Evolutionary conservation across 2,113 vertebrate species (phyloP), one percentile per base, ranked within the genome.

Genomic region (Zosterops pallidus): DNA sequence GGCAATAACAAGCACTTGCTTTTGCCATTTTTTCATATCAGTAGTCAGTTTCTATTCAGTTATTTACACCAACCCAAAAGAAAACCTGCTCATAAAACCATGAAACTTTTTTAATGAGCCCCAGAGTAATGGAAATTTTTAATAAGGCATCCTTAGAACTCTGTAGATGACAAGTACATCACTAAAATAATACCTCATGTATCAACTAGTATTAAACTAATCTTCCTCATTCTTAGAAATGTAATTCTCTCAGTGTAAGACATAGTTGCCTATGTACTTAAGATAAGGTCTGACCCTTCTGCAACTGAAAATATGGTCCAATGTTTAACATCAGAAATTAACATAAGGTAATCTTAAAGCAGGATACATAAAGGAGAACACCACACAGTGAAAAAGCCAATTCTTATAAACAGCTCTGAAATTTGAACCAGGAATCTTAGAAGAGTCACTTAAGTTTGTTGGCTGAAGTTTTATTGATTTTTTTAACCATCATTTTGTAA

Each of bases 101-200:
- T 6, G 4, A 52, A 41, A 53, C 7, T 11, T 37, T 25, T 53
- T 63, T 37, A 81, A 56, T n/a, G 50, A 89, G 28, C n/a, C 8
- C 2, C 26, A 52, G 29, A 55, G 8, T 52, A 62, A 62, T 1
- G 5, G 10, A 50, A 82, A 50, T 20, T 65, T 41, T 87, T 59
- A 49, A 81, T 57, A 75, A 70, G 12, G 25, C 15, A 67, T 42
- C 44, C 28, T 69, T 55, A 56, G 3, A 86, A 28, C 6, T 25
- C 56, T 55, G 39, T 9, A 53, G 37, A 55, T 63, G 20, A 71
- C 29, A 67, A 25, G 13, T 11, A 41, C 9, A 25, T 59, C 18
- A 55, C 31, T 50, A 33, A 39, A 86, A 75, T 44, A 44, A 21
- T 1, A 5, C 2, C 16, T 9, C n/a, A 60, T 1, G 0, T 3